Percentiles rank a stretch among this genome's conserved stretches.
These are phyloP conservation scores for Microhierax caerulescens DNA, from an alignment of 2,797 vertebrate genomes.

Conservation along the genomic window DNA sequence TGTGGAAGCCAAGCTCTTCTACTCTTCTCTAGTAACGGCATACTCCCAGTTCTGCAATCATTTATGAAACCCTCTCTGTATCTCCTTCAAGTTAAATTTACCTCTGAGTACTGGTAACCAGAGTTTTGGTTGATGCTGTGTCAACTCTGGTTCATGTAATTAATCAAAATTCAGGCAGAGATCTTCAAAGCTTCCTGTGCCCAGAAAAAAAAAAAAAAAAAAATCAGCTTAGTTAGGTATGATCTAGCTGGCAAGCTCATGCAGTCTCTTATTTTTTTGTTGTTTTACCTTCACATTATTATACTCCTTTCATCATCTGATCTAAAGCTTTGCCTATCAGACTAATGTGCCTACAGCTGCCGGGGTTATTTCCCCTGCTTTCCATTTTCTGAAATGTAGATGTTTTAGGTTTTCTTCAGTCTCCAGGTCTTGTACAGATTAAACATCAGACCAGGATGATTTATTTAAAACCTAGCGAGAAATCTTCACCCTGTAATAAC, in stretches of 20 bases:
- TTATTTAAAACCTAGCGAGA: background rate
- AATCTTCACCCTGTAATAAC: background rate
- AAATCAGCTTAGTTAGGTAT: background rate
- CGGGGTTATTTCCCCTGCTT: background rate
- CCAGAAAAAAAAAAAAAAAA: background rate
- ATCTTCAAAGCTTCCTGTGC: background rate
- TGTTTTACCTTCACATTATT: background rate
- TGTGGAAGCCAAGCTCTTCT: background rate
- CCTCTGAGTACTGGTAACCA: background rate
- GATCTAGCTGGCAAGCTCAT: background rate
- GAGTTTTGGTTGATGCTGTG: background rate
- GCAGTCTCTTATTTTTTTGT: background rate
- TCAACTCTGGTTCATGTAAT: background rate
- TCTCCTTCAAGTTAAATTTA: background rate
- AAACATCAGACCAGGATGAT: background rate
- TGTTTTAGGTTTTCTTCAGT: background rate
- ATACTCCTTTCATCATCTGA: background rate
- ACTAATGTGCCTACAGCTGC: background rate
- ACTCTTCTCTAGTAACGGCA: background rate
- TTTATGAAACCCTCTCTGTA: background rate
- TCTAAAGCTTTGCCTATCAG: background rate
- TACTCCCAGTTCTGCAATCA: rapidly evolving
- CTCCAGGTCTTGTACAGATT: background rate
- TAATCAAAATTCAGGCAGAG: background rate
- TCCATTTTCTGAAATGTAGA: background rate